Percentiles rank a stretch among this genome's conserved stretches.
Conservation (phyloP, 2,113 vertebrate species). For the Puntigrus tetrazona region DNA sequence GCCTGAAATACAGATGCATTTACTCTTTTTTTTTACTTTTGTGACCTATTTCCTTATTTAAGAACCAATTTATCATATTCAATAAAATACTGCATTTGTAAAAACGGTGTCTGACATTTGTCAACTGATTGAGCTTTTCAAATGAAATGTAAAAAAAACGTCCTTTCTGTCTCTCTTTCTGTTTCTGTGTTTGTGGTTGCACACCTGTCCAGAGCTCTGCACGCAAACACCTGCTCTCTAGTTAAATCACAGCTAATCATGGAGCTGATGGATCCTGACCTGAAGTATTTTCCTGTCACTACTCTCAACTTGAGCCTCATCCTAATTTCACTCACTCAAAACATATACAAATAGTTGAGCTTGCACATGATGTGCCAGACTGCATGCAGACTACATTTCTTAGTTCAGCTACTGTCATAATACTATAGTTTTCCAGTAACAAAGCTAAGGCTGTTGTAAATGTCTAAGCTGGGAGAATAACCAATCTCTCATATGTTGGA, state of each 20-base stretch:
- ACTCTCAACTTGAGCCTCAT: background rate
- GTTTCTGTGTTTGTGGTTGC: slow-evolving; percentile 9
- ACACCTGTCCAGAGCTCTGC: slow-evolving; percentile 65
- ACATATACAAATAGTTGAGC: slow-evolving; percentile 28
- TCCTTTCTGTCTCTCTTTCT: slow-evolving; percentile 9
- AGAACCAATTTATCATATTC: slow-evolving; percentile 64
- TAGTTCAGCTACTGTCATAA: background rate
- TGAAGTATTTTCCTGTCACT: slow-evolving; percentile 26
- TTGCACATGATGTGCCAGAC: slow-evolving; percentile 4
- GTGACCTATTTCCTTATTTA: slow-evolving; percentile 71
- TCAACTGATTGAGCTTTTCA: background rate
- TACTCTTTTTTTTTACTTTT: slow-evolving; percentile 41
- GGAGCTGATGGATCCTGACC: slow-evolving; percentile 30
- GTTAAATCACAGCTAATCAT: slow-evolving; percentile 64
- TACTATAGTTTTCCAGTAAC: background rate
- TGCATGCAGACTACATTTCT: background rate
- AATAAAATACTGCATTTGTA: slow-evolving; percentile 66
- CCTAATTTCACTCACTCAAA: slow-evolving; percentile 9
- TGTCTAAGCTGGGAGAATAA: background rate
- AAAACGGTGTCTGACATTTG: slow-evolving; percentile 44
- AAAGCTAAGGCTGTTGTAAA: background rate
- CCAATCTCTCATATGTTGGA: background rate
- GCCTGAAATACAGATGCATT: slow-evolving; percentile 54
- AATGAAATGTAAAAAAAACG: background rate
- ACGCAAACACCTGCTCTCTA: slow-evolving; percentile 41